Evolutionary conservation across 53 echinoderm and acorn worm genomes (phyloP).

Genomic region (Actinopyga echinites): DNA sequence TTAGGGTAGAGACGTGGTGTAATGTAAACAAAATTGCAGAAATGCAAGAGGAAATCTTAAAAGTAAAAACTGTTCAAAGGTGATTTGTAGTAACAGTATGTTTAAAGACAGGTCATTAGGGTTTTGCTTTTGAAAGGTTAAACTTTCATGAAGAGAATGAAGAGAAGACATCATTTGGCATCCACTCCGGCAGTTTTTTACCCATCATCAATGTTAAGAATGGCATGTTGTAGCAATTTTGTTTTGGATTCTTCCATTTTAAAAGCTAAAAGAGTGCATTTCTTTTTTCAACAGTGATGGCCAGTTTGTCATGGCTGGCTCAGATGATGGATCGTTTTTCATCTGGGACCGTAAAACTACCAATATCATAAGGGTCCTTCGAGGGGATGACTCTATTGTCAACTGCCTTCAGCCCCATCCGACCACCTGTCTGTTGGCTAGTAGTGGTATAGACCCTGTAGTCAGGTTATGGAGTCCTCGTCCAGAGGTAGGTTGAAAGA

Average conservation of each 20-base stretch:
- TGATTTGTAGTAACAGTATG: too few relatives aligned
- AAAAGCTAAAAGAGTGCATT: neutral
- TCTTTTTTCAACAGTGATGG: slow-evolving; percentile 67
- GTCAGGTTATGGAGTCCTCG: slow-evolving; percentile 95
- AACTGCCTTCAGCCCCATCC: slow-evolving; percentile 98
- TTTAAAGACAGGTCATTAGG: too few relatives aligned
- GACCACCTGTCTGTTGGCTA: slow-evolving; percentile 83
- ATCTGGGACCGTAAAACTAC: slow-evolving; percentile 94
- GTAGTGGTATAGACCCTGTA: slow-evolving; percentile 97
- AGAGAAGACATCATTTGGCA: too few relatives aligned
- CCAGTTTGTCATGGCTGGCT: slow-evolving; percentile 93
- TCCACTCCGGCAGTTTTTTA: neutral
- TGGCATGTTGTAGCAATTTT: neutral
- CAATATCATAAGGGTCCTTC: slow-evolving; percentile 84
- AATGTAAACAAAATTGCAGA: too few relatives aligned
- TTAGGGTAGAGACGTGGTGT: too few relatives aligned
- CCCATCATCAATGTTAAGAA: neutral
- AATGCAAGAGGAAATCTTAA: too few relatives aligned
- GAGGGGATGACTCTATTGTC: slow-evolving; percentile 97
- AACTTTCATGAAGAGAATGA: too few relatives aligned
- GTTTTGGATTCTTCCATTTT: neutral
- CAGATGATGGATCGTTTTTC: slow-evolving; percentile 97
- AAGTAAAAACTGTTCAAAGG: too few relatives aligned
- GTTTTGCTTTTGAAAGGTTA: too few relatives aligned
- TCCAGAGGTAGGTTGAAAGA: slow-evolving; percentile 66